These are phyloP conservation scores for Nothura maculosa DNA, from an alignment of 2,797 vertebrate species.

Conservation along the genomic window DNA sequence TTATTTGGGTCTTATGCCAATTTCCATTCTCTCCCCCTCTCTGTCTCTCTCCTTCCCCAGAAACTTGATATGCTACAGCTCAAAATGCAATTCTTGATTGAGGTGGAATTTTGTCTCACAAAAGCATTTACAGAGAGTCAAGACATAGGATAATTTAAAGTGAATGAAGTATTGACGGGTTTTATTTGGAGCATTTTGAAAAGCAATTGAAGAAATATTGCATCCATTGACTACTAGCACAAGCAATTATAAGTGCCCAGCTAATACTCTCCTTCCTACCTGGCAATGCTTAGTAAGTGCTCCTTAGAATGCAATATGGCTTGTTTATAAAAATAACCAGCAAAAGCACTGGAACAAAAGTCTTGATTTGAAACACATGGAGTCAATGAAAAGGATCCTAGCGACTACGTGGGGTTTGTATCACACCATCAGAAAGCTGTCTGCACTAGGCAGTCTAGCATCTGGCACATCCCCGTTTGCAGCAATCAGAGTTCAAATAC, in stretches of 20 bases:
- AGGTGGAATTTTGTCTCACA: not conserved
- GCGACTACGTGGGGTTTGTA: not conserved
- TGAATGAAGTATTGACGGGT: not conserved
- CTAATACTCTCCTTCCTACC: not conserved
- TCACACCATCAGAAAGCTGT: not conserved
- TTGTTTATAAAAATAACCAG: not conserved
- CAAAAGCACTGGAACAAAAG: not conserved
- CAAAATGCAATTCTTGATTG: not conserved
- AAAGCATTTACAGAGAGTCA: not conserved
- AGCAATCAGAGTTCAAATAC: not conserved
- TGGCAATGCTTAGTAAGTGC: not conserved
- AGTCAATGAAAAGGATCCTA: not conserved
- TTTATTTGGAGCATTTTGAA: not conserved
- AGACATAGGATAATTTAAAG: not conserved
- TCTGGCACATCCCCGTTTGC: not conserved
- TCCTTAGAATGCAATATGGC: not conserved
- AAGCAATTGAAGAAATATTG: not conserved
- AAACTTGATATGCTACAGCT: not conserved
- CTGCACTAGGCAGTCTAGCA: not conserved
- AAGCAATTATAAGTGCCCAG: not conserved
- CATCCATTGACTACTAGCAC: not conserved
- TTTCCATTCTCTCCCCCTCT: not conserved
- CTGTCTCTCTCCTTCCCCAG: not conserved
- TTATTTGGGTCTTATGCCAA: rapidly evolving
- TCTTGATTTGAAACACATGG: not conserved